Evolutionary conservation across 2,113 vertebrate species (phyloP).

Genomic region (Callospermophilus lateralis): DNA sequence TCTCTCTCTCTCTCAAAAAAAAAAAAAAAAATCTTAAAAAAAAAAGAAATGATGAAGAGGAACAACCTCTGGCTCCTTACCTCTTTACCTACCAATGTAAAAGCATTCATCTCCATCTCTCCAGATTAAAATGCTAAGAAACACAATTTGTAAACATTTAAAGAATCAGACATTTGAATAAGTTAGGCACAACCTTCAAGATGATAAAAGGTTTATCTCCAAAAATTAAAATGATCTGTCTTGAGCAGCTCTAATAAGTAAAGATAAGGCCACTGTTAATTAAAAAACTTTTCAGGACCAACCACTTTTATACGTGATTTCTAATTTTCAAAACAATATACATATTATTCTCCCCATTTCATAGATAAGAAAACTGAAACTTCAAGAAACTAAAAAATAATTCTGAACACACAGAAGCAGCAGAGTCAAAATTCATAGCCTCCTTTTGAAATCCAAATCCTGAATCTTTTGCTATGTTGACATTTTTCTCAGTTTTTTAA

Average conservation of each 20-base stretch:
- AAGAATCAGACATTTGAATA: constrained; percentile 16
- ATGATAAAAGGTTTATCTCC: background rate
- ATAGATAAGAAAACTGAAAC: constrained; percentile 3
- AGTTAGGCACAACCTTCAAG: background rate
- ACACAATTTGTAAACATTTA: background rate
- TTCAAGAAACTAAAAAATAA: constrained; percentile 17
- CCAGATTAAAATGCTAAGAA: constrained; percentile 13
- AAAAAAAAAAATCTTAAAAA: too few species aligned
- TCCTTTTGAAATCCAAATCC: background rate
- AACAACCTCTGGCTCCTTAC: background rate
- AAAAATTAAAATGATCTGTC: background rate
- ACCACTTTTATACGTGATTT: constrained; percentile 28
- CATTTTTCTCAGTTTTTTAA: background rate
- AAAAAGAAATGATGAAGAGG: background rate
- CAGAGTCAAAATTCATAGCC: background rate
- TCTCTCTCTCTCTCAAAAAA: too few species aligned
- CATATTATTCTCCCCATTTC: background rate
- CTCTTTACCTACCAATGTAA: background rate
- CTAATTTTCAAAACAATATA: background rate
- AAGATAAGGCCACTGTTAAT: background rate
- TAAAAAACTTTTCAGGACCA: background rate
- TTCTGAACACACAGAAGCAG: background rate
- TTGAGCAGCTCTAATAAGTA: background rate
- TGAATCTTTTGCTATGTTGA: background rate
- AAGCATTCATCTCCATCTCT: background rate